phyloP scores from a whole-genome alignment of 2,797 vertebrate genomes.

The Peromyscus melanophrys region DNA sequence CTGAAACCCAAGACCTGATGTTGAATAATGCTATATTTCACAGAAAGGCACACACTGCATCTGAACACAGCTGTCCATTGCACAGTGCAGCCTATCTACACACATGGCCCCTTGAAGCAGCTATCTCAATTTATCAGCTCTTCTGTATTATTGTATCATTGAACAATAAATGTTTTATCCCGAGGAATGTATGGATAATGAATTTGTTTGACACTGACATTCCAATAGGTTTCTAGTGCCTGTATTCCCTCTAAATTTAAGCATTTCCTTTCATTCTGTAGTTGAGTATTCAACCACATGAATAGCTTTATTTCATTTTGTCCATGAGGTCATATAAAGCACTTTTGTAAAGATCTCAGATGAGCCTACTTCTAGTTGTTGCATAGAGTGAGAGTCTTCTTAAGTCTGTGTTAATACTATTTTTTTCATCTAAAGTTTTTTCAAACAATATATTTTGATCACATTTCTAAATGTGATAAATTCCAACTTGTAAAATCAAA shows the following conservation, averaged over 20 bases:
- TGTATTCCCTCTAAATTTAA: conserved; percentile 29
- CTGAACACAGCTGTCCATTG: not conserved
- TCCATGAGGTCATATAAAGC: not conserved
- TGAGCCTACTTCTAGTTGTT: conserved; percentile 76
- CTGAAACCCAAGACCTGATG: not conserved
- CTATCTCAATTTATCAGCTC: conserved; percentile 1
- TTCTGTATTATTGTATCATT: not conserved
- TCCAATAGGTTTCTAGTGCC: not conserved
- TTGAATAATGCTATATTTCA: not conserved
- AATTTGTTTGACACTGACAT: conserved; percentile 29
- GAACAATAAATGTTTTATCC: conserved; percentile 30
- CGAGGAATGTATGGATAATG: conserved; percentile 36
- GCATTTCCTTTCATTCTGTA: not conserved
- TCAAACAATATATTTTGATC: not conserved
- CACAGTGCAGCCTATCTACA: not conserved
- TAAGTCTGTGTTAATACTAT: conserved; percentile 35
- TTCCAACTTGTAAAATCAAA: not conserved
- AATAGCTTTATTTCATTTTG: not conserved
- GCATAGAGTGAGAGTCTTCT: conserved; percentile 13
- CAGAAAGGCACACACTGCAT: not conserved
- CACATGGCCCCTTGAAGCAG: not conserved
- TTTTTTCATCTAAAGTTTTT: not conserved
- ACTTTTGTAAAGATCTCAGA: not conserved
- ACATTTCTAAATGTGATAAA: not conserved
- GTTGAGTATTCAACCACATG: conserved; percentile 18